Evolutionary conservation across 2,113 vertebrate genomes (phyloP).

Genomic region (Dipodomys stephensi): DNA sequence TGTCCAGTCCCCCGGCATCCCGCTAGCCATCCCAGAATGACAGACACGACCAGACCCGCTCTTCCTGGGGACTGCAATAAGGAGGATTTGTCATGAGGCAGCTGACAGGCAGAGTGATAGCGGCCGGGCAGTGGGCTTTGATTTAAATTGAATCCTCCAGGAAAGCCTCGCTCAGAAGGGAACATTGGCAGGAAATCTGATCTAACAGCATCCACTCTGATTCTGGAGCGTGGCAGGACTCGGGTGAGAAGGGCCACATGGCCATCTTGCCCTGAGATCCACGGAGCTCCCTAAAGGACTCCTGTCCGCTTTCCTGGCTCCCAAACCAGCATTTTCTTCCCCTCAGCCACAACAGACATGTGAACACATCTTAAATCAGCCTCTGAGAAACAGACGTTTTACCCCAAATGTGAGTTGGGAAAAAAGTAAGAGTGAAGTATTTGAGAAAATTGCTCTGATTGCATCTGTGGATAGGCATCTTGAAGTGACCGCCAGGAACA

Average conservation of each 20-base stretch:
- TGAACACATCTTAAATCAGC: neutral
- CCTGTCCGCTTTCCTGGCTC: neutral
- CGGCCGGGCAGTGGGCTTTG: neutral
- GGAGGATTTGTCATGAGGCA: neutral
- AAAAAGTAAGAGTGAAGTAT: neutral
- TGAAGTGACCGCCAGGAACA: neutral
- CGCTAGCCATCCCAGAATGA: neutral
- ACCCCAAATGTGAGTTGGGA: neutral
- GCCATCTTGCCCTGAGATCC: neutral
- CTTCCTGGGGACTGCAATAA: neutral
- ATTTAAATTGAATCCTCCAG: neutral
- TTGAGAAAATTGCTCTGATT: constrained; percentile 37
- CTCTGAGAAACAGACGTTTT: neutral
- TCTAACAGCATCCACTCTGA: neutral
- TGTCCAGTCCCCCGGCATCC: neutral
- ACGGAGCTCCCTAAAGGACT: neutral
- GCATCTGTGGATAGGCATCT: neutral
- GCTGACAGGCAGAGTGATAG: neutral
- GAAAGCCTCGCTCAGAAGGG: neutral
- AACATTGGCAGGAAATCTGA: neutral
- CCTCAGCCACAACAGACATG: rapidly evolving
- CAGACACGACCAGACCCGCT: neutral
- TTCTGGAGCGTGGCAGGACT: no score
- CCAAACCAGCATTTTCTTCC: neutral
- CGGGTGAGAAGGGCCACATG: neutral